A percentile compares a stretch with the other conserved stretches of the same genome.
Evolutionary conservation across 1,140 invertebrate genomes (phyloP).

Genomic region (Belonocnema kinseyi): DNA sequence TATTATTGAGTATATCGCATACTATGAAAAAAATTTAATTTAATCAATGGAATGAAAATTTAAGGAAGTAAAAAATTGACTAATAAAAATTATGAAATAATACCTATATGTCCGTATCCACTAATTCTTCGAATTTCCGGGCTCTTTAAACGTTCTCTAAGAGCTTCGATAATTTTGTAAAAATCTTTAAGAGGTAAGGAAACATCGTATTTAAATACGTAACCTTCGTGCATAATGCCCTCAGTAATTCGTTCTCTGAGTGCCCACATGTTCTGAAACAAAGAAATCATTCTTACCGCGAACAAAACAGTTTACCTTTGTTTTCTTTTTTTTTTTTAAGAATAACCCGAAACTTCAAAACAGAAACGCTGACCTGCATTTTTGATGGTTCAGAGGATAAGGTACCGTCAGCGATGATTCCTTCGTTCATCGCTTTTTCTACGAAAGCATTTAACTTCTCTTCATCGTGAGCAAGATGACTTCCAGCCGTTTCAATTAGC

Average conservation of each 20-base stretch:
- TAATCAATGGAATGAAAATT: no score
- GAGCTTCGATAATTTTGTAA: constrained; percentile 87
- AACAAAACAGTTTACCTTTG: constrained; percentile 13
- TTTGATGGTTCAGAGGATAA: constrained; percentile 86
- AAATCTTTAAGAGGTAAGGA: constrained; percentile 90
- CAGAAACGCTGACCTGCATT: constrained; percentile 79
- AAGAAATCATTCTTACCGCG: constrained; percentile 6
- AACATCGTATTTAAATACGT: constrained; percentile 97
- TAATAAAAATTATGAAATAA: constrained; percentile 50
- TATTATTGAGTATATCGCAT: no score
- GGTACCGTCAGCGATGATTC: constrained; percentile 88
- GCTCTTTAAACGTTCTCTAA: constrained; percentile 80
- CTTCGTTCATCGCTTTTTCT: constrained; percentile 82
- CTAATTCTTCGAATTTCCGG: constrained; percentile 80
- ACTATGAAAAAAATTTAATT: no score
- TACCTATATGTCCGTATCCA: constrained; percentile 95
- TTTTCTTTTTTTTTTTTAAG: not conserved
- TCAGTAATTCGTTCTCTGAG: constrained; percentile 91
- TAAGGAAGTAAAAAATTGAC: not conserved
- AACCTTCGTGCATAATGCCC: constrained; percentile 88
- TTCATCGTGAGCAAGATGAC: constrained; percentile 87
- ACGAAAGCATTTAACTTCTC: constrained; percentile 91
- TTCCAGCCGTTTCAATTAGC: constrained; percentile 93
- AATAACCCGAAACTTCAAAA: constrained; percentile 45
- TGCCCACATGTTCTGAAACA: constrained; percentile 85